Evolutionary conservation across 2,888 invertebrate genomes (phyloP), one percentile per base, ranked within the genome.

Genomic region (Leuctra nigra): DNA sequence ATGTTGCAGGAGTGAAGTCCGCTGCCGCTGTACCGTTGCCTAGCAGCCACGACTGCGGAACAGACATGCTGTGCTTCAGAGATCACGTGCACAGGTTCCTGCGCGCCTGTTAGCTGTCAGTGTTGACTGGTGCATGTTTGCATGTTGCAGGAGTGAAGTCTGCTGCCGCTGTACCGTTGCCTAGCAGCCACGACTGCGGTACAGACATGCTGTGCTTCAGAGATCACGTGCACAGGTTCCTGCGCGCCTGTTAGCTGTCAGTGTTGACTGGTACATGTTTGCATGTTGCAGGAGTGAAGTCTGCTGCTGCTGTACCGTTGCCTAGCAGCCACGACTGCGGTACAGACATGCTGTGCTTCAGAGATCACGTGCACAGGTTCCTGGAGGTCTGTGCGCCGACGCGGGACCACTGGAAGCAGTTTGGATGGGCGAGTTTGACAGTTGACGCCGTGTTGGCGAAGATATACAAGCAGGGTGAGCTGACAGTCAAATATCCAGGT

Each of bases 351-450:
- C 55, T 52, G 9, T 63, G 63, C 55, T 61, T 63, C 38, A 53
- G 61, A 24, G 63, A 63, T 47, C 63, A 63, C 47, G 59, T 59
- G 23, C 59, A 59, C 25, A 54, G 61, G 16, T 55, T 63, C 48
- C 55, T 63, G 48, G 63, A 63, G 53, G 58, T 62, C 9, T 62
- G 63, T 36, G 63, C 63, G 20, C 63, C 63, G 1, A 63, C 61
- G 4, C 55, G 61, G 11, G 63, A 61, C 13, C 58, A 48, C 29
- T 63, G 63, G 63, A 60, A 60, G 46, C 56, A 53, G 33, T 62
- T 61, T 41, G 63, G 63, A 9, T 63, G 63, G 61, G 59, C 59
- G 11, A 48, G 60, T 6, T 58, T 63, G 29, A 60, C 63, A 1
- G 61, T 59, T 7, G 61, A 61, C 36, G 63, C 61, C 2, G 60